phyloP scores from a whole-genome alignment of 2,797 vertebrate genomes.

The Xiphophorus birchmanni region DNA sequence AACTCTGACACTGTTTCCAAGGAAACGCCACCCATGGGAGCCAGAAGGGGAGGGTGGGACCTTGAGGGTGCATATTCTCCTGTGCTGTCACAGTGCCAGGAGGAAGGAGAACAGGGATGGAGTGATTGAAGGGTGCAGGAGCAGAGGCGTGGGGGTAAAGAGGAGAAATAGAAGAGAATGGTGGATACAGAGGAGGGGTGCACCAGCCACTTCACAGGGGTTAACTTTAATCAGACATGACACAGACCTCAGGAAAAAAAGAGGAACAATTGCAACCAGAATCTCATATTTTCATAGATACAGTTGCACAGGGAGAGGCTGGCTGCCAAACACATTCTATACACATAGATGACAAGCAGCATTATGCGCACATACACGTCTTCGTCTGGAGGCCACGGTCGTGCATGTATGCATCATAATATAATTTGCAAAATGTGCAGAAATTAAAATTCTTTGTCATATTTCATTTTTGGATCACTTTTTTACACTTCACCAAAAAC shows the following conservation, averaged over 20 bases:
- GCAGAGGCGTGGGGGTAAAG: slow-evolving; percentile 31
- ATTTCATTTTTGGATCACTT: slow-evolving; percentile 53
- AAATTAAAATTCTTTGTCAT: slow-evolving; percentile 45
- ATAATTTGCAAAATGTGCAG: slow-evolving; percentile 48
- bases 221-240: slow-evolving; percentile 83
- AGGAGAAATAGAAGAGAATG: slow-evolving; percentile 25
- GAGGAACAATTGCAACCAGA: slow-evolving; percentile 64
- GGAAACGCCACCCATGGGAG: slow-evolving; percentile 83
- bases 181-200: slow-evolving; percentile 52
- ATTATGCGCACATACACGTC: slow-evolving; percentile 10
- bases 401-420: slow-evolving; percentile 31
- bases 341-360: slow-evolving; percentile 45
- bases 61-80: slow-evolving; percentile 82
- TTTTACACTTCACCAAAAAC: slow-evolving; percentile 34
- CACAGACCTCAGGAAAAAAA: slow-evolving; percentile 69
- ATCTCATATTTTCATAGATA: slow-evolving; percentile 56
- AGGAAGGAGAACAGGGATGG: slow-evolving; percentile 71
- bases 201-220: slow-evolving; percentile 72
- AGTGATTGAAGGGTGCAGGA: slow-evolving; percentile 66
- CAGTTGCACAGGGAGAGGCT: slow-evolving; percentile 43
- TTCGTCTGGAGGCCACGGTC: slow-evolving; percentile 28
- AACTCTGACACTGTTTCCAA: slow-evolving; percentile 87
- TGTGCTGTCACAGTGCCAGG: slow-evolving; percentile 75
- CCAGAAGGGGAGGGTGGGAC: slow-evolving; percentile 70
- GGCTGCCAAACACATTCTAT: slow-evolving; percentile 45